Percentiles rank a stretch among this genome's conserved stretches.
Evolutionary conservation across 2,888 invertebrate species (phyloP).

Genomic region (Calameuta idolon): DNA sequence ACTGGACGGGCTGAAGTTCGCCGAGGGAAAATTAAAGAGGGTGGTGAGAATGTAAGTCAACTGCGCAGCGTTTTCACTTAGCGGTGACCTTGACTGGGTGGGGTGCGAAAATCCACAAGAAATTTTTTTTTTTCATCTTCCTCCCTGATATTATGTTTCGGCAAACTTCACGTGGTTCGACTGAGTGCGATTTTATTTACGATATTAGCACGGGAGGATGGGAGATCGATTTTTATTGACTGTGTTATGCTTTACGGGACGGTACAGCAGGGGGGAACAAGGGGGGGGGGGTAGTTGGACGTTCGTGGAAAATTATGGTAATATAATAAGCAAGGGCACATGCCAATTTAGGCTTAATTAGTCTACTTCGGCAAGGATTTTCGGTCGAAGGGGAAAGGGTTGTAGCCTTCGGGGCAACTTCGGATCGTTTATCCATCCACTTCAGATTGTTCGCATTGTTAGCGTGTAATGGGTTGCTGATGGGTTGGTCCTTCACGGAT

Average conservation of each 20-base stretch:
- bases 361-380: slow-evolving; percentile 19
- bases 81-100: background rate
- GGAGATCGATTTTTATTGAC: background rate
- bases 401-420: slow-evolving; percentile 21
- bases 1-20: background rate
- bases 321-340: slow-evolving; percentile 17
- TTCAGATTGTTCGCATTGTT: slow-evolving; percentile 28
- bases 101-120: background rate
- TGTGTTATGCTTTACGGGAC: background rate
- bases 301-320: slow-evolving; percentile 3
- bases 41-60: background rate
- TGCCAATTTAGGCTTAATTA: slow-evolving; percentile 22
- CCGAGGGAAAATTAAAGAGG: background rate
- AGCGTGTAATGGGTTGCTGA: slow-evolving; percentile 25
- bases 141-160: background rate
- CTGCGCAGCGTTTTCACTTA: background rate
- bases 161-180: background rate
- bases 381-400: slow-evolving; percentile 13
- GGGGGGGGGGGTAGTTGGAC: background rate
- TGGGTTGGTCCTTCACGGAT: slow-evolving; percentile 21
- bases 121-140: background rate
- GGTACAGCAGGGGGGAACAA: too few species aligned
- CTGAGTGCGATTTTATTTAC: background rate
- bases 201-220: background rate
- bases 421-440: slow-evolving; percentile 18